Evolutionary conservation across 2,113 vertebrate genomes (phyloP), one percentile per base, ranked within the genome.

Genomic region (Daboia siamensis): DNA sequence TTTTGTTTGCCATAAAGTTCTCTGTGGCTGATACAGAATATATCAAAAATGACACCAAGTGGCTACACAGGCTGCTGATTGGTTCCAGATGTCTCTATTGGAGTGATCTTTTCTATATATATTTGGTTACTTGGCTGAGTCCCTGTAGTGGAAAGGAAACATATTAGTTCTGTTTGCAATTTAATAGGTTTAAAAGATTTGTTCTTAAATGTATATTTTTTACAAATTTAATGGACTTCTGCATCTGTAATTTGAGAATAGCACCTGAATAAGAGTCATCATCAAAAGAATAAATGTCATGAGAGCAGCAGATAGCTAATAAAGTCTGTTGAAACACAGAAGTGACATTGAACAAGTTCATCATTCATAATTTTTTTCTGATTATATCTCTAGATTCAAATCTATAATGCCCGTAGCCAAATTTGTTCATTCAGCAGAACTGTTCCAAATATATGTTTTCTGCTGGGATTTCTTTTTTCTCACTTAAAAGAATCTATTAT

Each of bases 41-140:
- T 96, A 96, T 97, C 94, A 97, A 96, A 96, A 97, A 96, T 97
- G 96, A 96, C 96, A 96, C 96, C 96, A 96, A 96, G 96, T 97
- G 96, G 96, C 95, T 96, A 55, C 95, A 93, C 95, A 93, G 93
- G 91, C 94, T 95, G 94, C 94, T 96, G 95, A 97, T 96, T 96
- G 95, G 87, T 96, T 96, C 96, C 96, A 97, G 96, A 96, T 97
- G 96, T 95, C 94, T 93, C 39, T 94, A 96, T 23, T 20, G 88
- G 92, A 96, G 93, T 96, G 93, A 91, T 95, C 96, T 96, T 80
- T 93, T 95, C 48, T 23, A 0, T 94, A 57, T 90, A 93, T 56
- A 94, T 96, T 95, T 96, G 96, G 95, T 95, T 95, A 91, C 92
- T 96, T 94, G 94, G 94, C 94, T 94, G 88, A 94, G 94, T 93